Evolutionary conservation across 2,113 vertebrate species (phyloP).

Genomic region (Ophiodon elongatus): DNA sequence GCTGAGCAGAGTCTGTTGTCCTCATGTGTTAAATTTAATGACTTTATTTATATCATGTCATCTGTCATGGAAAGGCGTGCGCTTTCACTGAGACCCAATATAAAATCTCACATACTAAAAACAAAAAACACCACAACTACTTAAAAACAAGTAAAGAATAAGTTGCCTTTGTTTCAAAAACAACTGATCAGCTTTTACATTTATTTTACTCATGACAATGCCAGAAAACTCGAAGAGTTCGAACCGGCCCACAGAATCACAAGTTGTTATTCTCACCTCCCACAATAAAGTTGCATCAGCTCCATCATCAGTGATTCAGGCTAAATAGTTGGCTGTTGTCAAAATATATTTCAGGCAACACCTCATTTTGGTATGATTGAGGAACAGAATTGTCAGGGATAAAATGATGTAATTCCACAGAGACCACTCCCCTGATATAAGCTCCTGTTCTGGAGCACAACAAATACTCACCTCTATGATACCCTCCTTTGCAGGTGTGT

Average conservation of each 20-base stretch:
- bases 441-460: constrained; percentile 49
- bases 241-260: constrained; percentile 46
- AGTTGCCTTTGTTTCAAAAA: neutral
- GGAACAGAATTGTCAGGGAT: constrained; percentile 32
- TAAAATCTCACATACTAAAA: neutral
- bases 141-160: neutral
- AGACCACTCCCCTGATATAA: constrained; percentile 51
- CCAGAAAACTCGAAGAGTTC: constrained; percentile 31
- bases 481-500: constrained; percentile 7
- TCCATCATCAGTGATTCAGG: constrained; percentile 46
- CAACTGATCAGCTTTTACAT: neutral
- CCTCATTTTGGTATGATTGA: constrained; percentile 40
- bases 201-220: constrained; percentile 16
- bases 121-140: neutral
- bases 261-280: constrained; percentile 58
- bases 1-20: neutral
- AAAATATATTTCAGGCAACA: constrained; percentile 43
- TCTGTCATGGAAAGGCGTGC: neutral
- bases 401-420: constrained; percentile 38
- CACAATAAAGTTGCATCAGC: constrained; percentile 43
- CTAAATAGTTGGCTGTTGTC: constrained; percentile 36
- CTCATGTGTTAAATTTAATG: neutral
- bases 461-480: constrained; percentile 43
- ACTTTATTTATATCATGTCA: constrained; percentile 3
- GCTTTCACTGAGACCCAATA: neutral